These are phyloP conservation scores for Buceros bicornis DNA, from an alignment of 2,797 vertebrate species.

Conservation along the genomic window DNA sequence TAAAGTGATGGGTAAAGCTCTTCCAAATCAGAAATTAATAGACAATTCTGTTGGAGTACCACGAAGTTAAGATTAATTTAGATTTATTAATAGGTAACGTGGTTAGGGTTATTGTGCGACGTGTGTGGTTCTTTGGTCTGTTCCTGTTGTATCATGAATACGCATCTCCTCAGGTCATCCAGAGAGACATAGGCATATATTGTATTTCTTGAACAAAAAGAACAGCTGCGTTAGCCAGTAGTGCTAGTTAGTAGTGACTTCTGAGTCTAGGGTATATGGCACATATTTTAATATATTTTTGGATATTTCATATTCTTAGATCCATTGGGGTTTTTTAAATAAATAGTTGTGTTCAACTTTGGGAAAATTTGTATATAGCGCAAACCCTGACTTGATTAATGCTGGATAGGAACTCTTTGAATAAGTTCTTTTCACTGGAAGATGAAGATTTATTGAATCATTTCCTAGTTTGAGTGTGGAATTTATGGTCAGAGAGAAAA, in stretches of 20 bases:
- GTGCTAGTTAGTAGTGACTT: neutral
- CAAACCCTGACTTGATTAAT: neutral
- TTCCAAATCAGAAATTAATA: neutral
- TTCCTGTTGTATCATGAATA: neutral
- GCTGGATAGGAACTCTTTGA: neutral
- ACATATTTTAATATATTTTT: neutral
- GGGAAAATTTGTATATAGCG: neutral
- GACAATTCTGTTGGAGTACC: neutral
- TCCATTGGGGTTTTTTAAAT: fast-evolving
- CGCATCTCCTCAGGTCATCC: neutral
- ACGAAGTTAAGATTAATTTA: neutral
- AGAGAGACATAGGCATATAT: neutral
- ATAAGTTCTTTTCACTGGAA: neutral
- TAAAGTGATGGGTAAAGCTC: neutral
- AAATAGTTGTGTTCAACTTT: neutral
- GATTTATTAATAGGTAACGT: neutral
- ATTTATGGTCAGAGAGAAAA: neutral
- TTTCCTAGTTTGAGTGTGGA: neutral
- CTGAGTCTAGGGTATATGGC: neutral
- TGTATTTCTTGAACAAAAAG: neutral
- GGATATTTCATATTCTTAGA: neutral
- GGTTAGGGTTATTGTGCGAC: neutral
- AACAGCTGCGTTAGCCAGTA: neutral
- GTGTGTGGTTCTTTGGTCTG: neutral
- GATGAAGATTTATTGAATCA: neutral